Base-by-base conservation (phyloP, 2,113 vertebrate genomes). In the Tetrax tetrax region DNA sequence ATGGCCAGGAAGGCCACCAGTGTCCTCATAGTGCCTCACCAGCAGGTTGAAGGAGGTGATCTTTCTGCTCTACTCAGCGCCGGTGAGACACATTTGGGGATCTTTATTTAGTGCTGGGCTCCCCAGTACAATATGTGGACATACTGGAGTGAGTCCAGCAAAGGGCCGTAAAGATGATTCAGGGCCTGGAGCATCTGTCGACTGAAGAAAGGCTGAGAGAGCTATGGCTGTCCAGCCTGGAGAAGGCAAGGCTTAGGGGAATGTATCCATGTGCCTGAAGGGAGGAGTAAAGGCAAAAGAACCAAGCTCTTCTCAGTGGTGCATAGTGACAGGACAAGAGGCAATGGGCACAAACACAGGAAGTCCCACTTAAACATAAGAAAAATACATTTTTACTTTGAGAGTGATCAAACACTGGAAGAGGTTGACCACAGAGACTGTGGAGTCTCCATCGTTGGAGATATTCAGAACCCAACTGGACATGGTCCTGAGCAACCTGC, bases 61-160 rank as follows among this genome's bases (percentile, higher is more conserved):
- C 11, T 24, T 69, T 50, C 28, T 13, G 33, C 29, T 80, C 22
- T n/a, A 4, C 24, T 51, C 41, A 71, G 24, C 7, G 27, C 35
- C 81, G 6, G 5, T 43, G 28, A 83, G 24, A 37, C 37, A 45
- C 3, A 28, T 35, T 9, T 68, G 31, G 31, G 53, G 45, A 25
- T 41, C 6, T 81, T 25, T 18, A 24, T n/a, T 66, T 27, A 24
- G 9, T 33, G 22, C 19, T 93, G 48, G 45, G 12, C 22, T 91
- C 9, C 29, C 6, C 38, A 47, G 6, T 12, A 31, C 0, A 3
- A 64, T n/a, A 64, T 35, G 57, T 2, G 20, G 11, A 28, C 1
- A 1, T n/a, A 43, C 2, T 43, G 50, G 25, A 43, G 12, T 9
- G 14, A 78, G 66, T 37, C 66, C 23, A 45, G 41, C 10, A 65